These are phyloP conservation scores for Pangasius mekongensis DNA, from an alignment of 2,797 vertebrate species.

Conservation along the genomic window DNA sequence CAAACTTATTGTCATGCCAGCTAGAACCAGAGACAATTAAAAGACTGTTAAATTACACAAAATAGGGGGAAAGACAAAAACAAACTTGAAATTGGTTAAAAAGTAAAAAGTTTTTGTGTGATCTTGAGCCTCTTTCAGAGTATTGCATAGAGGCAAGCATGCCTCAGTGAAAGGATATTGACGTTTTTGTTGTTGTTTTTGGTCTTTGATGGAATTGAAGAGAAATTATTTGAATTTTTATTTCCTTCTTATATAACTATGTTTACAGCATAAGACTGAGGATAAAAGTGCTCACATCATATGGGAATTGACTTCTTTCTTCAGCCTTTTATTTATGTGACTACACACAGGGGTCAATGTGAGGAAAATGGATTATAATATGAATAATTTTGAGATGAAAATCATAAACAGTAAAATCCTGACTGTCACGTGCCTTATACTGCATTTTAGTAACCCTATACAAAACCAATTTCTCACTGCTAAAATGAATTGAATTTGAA, in stretches of 20 bases:
- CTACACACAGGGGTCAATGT: slow-evolving; percentile 91
- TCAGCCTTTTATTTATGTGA: slow-evolving; percentile 97
- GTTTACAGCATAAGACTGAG: slow-evolving; percentile 80
- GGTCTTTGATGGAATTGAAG: slow-evolving; percentile 78
- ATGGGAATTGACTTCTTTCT: slow-evolving; percentile 61
- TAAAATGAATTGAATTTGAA: slow-evolving; percentile 29
- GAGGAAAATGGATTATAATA: slow-evolving; percentile 86
- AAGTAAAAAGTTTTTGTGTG: slow-evolving; percentile 76
- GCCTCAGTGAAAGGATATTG: slow-evolving; percentile 77
- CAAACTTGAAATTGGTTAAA: slow-evolving; percentile 68
- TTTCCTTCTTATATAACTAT: slow-evolving; percentile 53
- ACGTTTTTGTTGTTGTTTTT: slow-evolving; percentile 70
- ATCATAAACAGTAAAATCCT: slow-evolving; percentile 85
- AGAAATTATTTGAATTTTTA: slow-evolving; percentile 76
- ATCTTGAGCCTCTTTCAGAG: slow-evolving; percentile 87
- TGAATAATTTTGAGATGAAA: slow-evolving; percentile 72
- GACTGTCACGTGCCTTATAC: slow-evolving; percentile 90
- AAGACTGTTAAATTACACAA: slow-evolving; percentile 56
- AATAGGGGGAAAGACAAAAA: slow-evolving; percentile 60
- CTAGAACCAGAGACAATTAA: slow-evolving; percentile 56
- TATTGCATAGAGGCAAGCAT: slow-evolving; percentile 84
- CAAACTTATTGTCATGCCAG: slow-evolving; percentile 4
- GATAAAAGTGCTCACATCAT: slow-evolving; percentile 71
- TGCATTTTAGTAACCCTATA: slow-evolving; percentile 72
- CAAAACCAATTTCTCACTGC: slow-evolving; percentile 19